Base-by-base conservation (phyloP, 2,888 invertebrate genomes). In the Ditula angustiorana region DNA sequence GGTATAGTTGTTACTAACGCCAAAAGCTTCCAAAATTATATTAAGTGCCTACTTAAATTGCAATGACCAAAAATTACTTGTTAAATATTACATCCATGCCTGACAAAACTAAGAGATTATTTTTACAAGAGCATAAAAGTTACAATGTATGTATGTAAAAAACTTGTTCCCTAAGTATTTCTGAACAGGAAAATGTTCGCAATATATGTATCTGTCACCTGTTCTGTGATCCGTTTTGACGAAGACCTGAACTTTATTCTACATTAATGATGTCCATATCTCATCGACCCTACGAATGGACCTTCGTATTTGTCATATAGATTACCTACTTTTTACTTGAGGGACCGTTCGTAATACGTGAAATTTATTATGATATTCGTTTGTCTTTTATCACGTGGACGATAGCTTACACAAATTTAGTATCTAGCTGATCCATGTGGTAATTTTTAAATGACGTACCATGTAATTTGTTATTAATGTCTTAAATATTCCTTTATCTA, bases 231-330 rank as follows among this genome's bases (percentile, higher is more conserved):
- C 83, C 80, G 79, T 84, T 85, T 74, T 68, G 78, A 76, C 75
- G 74, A 74, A 74, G 76, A 72, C 75, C 74, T 76, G 81, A 83
- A 85, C 84, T 86, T 87, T 85, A 85, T 86, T 87, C 84, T 83
- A 86, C 85, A 86, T 83, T 81, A 86, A 87, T 84, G 83, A 78
- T 78, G 66, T 69, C 77, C 76, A 85, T 85, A 85, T 82, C 79
- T 86, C 85, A 85, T 75, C 76, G 79, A 82, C 83, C 84, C 77
- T 72, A 76, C 76, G 76, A 86, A 87, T 82, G 75, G 85, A 75
- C 86, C 85, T 82, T 80, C 79, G 80, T 78, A 88, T 88, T 87
- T 86, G 80, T 88, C 87, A 88, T 84, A 86, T 82, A 86, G 85
- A 87, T 87, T 87, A 82, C 83, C 81, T 81, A 81, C 84, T 86